Percentiles rank a stretch among this genome's conserved stretches.
Evolutionary conservation across 2,113 vertebrate species (phyloP).

Genomic region (Oriolus oriolus): DNA sequence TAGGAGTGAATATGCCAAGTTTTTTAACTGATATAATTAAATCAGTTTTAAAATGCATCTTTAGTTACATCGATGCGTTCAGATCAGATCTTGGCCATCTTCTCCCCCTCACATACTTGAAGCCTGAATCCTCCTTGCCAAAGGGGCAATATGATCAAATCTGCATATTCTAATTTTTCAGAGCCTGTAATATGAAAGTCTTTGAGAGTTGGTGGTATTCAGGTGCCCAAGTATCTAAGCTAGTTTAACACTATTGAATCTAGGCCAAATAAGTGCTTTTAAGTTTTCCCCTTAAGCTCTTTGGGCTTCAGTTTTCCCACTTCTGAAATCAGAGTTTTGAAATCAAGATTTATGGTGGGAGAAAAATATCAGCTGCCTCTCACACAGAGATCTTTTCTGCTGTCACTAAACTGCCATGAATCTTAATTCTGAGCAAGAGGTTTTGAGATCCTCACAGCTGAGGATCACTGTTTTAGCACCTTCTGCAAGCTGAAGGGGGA

Average conservation of each 20-base stretch:
- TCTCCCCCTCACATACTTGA: constrained; percentile 28
- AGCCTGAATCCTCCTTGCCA: constrained; percentile 31
- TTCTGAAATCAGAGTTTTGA: constrained; percentile 61
- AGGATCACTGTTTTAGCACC: constrained; percentile 63
- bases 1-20: not conserved
- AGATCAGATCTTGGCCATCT: constrained; percentile 45
- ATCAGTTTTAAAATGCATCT: constrained; percentile 46
- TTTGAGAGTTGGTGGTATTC: constrained; percentile 41
- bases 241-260: constrained; percentile 55
- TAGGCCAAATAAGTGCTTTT: constrained; percentile 66
- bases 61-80: constrained; percentile 25
- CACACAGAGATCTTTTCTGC: constrained; percentile 46
- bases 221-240: constrained; percentile 27
- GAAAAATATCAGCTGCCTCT: constrained; percentile 64
- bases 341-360: constrained; percentile 61
- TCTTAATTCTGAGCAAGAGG: constrained; percentile 60
- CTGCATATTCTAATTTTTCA: constrained; percentile 53
- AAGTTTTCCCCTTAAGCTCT: constrained; percentile 61
- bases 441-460: constrained; percentile 61
- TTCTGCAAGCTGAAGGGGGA: constrained; percentile 42
- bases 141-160: constrained; percentile 59
- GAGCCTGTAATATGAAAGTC: constrained; percentile 41
- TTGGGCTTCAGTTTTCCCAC: constrained; percentile 60
- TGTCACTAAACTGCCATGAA: constrained; percentile 51
- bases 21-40: constrained; percentile 48